These are phyloP conservation scores for Atethmia centrago DNA, from an alignment of 2,888 invertebrate species.

Conservation along the genomic window DNA sequence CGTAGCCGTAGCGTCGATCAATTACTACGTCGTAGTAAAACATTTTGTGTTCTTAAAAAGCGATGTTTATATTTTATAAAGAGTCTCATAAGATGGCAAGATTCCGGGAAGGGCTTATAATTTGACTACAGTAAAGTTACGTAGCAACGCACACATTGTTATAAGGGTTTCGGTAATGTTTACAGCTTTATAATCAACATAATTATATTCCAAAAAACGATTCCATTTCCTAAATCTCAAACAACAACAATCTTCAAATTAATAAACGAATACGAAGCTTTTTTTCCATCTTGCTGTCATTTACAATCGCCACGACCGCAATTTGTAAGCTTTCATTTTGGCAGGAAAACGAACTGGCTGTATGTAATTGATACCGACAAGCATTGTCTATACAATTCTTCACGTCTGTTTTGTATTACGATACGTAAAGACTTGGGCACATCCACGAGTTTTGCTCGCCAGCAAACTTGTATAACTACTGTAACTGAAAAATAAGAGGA, in stretches of 20 bases:
- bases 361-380: constrained; percentile 37
- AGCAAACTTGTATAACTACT: not conserved
- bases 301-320: not conserved
- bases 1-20: constrained; percentile 27
- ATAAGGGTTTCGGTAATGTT: not conserved
- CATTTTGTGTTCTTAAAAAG: not conserved
- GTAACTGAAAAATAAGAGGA: too few relatives aligned
- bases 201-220: not conserved
- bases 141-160: not conserved
- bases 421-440: constrained; percentile 6
- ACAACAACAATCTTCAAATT: not conserved
- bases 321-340: constrained; percentile 11
- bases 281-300: constrained; percentile 1
- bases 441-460: too few relatives aligned
- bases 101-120: not conserved
- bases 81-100: not conserved
- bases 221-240: not conserved
- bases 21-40: constrained; percentile 3
- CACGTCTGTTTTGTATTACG: constrained; percentile 21
- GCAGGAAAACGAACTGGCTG: constrained; percentile 14
- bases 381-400: constrained; percentile 28
- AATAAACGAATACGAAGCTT: not conserved
- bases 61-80: not conserved
- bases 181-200: not conserved
- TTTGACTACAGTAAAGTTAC: not conserved